Evolutionary conservation across 2,113 vertebrate genomes (phyloP).

Genomic region (Tretioscincus oriximinensis): DNA sequence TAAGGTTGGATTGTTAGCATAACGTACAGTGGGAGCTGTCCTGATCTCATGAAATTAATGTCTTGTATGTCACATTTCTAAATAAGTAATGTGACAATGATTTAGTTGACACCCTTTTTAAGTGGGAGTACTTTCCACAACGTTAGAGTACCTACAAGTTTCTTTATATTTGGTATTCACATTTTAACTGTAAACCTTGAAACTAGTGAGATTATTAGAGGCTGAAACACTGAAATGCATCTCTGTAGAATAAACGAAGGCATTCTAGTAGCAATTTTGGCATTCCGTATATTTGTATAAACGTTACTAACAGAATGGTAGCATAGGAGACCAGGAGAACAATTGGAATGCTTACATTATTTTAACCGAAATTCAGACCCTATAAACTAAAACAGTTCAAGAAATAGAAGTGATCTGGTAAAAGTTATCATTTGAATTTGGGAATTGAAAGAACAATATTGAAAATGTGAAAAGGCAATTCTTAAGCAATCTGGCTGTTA

Average conservation of each 20-base stretch:
- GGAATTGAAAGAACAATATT: not conserved
- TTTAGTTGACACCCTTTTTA: not conserved
- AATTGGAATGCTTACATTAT: not conserved
- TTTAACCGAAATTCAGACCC: not conserved
- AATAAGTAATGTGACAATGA: not conserved
- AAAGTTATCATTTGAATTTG: not conserved
- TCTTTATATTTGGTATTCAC: rapidly evolving
- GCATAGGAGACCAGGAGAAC: not conserved
- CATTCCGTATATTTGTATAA: not conserved
- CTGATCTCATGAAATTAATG: not conserved
- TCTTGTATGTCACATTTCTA: not conserved
- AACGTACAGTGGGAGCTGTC: not conserved
- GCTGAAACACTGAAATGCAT: not conserved
- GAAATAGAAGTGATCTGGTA: not conserved
- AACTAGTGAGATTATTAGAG: rapidly evolving
- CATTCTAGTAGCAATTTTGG: slow-evolving; percentile 3
- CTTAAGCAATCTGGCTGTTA: not conserved
- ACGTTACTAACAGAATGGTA: not conserved
- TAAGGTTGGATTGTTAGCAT: not conserved
- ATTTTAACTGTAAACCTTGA: not conserved
- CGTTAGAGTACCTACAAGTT: not conserved
- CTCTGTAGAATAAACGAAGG: rapidly evolving
- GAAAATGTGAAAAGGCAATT: not conserved
- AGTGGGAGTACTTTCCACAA: not conserved
- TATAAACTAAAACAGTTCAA: not conserved